phyloP scores from a whole-genome alignment of 2,888 invertebrate species.

The Scaptodrosophila latifasciaeformis region DNA sequence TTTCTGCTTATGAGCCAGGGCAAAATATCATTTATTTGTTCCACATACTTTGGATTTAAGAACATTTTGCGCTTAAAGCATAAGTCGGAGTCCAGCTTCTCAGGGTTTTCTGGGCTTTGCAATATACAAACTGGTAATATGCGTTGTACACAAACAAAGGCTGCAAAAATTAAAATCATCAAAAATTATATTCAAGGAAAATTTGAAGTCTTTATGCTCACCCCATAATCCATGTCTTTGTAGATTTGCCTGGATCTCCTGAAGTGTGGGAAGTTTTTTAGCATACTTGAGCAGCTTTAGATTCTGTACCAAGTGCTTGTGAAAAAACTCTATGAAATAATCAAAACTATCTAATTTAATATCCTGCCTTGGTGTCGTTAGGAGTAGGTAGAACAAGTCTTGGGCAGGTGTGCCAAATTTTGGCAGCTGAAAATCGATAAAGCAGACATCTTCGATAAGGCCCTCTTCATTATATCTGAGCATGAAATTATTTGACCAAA shows the following conservation, averaged over 20 bases:
- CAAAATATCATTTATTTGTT: too few species aligned
- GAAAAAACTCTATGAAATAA: slow-evolving; percentile 45
- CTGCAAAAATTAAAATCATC: too few species aligned
- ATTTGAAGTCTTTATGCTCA: too few species aligned
- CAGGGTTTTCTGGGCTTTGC: too few species aligned
- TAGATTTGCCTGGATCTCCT: slow-evolving; percentile 42
- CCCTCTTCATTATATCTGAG: slow-evolving; percentile 51
- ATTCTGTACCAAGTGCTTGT: slow-evolving; percentile 46
- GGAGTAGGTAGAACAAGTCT: slow-evolving; percentile 47
- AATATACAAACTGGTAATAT: too few species aligned
- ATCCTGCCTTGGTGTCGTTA: slow-evolving; percentile 41
- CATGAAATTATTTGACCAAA: slow-evolving; percentile 70
- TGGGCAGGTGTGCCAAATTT: slow-evolving; percentile 16
- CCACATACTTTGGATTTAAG: too few species aligned
- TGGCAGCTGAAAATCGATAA: slow-evolving; percentile 57
- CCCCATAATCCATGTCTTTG: slow-evolving; percentile 42
- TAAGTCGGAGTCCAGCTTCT: too few species aligned
- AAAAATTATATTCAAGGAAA: too few species aligned
- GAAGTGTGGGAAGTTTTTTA: slow-evolving; percentile 49
- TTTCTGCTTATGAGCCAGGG: too few species aligned
- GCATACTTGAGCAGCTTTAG: slow-evolving; percentile 52
- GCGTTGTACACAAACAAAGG: too few species aligned
- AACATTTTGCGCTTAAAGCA: too few species aligned
- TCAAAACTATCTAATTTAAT: slow-evolving; percentile 46
- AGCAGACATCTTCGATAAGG: slow-evolving; percentile 45